phyloP scores from a whole-genome alignment of 2,888 invertebrate species.

The Spicauda simplicius region DNA sequence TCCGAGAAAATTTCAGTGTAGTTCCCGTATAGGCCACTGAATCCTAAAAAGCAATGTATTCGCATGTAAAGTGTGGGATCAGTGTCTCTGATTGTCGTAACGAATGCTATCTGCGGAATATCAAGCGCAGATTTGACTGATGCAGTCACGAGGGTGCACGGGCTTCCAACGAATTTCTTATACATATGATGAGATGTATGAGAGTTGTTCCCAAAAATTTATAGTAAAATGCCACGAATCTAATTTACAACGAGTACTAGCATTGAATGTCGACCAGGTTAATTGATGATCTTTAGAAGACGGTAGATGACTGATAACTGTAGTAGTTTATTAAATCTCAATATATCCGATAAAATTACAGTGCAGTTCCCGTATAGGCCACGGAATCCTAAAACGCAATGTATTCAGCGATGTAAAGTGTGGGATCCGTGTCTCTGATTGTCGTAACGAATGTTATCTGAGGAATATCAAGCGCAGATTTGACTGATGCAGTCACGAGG shows the following conservation, averaged over 20 bases:
- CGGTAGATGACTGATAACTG: too few species aligned
- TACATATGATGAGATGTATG: too few species aligned
- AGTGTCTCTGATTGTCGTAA: conserved; percentile 32
- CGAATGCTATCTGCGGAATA: conserved; percentile 66
- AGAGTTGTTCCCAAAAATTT: too few species aligned
- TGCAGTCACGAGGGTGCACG: conserved; percentile 71
- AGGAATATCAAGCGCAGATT: conserved; percentile 74
- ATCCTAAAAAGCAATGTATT: conserved; percentile 11
- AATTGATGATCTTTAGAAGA: too few species aligned
- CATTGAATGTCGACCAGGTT: too few species aligned
- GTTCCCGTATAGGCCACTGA: background rate
- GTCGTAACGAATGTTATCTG: conserved; percentile 54
- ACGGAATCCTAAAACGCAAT: conserved; percentile 5
- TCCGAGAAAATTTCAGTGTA: background rate
- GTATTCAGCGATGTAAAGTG: conserved; percentile 17
- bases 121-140: conserved; percentile 77
- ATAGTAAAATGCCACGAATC: too few species aligned
- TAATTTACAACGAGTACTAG: too few species aligned
- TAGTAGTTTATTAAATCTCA: too few species aligned
- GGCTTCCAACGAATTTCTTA: conserved; percentile 66
- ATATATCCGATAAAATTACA: background rate
- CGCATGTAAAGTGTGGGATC: conserved; percentile 25
- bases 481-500: conserved; percentile 77
- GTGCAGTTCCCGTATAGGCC: background rate
- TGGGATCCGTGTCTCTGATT: conserved; percentile 30